These are phyloP conservation scores for Saccostrea cuccullata DNA, from an alignment of 1,140 invertebrate genomes.

Conservation along the genomic window DNA sequence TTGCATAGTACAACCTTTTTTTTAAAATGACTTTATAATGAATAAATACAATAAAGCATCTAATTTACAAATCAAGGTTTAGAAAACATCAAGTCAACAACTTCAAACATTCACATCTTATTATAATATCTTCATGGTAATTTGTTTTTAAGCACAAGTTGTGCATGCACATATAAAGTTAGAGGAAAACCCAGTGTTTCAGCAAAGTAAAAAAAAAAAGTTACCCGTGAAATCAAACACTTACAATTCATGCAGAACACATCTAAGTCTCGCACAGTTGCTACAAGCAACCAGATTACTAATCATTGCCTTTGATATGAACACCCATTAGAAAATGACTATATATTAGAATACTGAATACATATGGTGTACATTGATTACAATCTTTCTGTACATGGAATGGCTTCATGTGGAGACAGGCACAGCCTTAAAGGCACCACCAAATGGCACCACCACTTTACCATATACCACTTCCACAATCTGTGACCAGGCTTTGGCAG, in stretches of 20 bases:
- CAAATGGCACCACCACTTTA: background rate
- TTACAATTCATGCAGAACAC: slow-evolving; percentile 24
- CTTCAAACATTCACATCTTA: background rate
- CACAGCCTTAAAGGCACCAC: slow-evolving; percentile 16
- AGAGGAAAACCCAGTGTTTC: background rate
- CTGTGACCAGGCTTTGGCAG: slow-evolving; percentile 15
- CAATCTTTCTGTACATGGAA: slow-evolving; percentile 10
- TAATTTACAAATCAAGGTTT: background rate
- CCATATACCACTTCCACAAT: background rate
- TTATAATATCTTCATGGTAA: background rate
- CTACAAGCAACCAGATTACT: background rate
- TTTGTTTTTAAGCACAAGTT: background rate
- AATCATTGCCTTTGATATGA: background rate
- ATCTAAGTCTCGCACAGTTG: background rate
- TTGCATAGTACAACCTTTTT: background rate
- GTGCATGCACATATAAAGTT: background rate
- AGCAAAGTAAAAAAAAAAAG: background rate
- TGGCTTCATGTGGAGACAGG: slow-evolving; percentile 10
- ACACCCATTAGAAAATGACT: slow-evolving; percentile 18
- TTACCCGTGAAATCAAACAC: background rate
- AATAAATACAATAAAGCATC: background rate
- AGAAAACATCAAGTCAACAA: background rate
- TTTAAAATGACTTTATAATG: background rate
- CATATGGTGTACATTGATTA: slow-evolving; percentile 6
- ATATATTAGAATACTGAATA: slow-evolving; percentile 31